Conservation (phyloP, 2,113 vertebrate species). For the Electrona antarctica region DNA sequence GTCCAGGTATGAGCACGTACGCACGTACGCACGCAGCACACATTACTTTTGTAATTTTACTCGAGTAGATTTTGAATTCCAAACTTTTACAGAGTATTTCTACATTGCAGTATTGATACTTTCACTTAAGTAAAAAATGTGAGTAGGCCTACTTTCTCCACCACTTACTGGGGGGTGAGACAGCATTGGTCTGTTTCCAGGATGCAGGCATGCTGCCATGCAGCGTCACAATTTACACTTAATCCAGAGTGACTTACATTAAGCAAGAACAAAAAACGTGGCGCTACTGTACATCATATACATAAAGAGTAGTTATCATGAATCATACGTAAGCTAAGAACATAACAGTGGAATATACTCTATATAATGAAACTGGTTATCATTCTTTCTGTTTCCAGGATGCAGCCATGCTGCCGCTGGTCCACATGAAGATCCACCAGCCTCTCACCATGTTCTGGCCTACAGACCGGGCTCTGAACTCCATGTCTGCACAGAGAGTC, state of each 20-base stretch:
- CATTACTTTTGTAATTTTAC: background rate
- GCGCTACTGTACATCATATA: too few relatives aligned
- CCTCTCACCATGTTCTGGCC: constrained; percentile 96
- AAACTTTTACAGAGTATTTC: too few relatives aligned
- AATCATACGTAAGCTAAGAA: too few relatives aligned
- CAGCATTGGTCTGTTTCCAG: constrained; percentile 63
- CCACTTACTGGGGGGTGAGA: background rate
- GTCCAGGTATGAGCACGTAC: constrained; percentile 79
- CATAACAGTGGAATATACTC: too few relatives aligned
- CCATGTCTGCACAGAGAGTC: constrained; percentile 78
- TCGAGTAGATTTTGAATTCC: background rate
- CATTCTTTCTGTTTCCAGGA: too few relatives aligned
- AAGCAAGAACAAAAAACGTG: too few relatives aligned
- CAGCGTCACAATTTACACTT: too few relatives aligned
- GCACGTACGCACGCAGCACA: background rate
- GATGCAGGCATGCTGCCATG: constrained; percentile 81
- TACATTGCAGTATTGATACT: too few relatives aligned
- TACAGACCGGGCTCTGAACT: constrained; percentile 81
- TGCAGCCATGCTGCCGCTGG: constrained; percentile 29
- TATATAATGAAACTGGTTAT: too few relatives aligned
- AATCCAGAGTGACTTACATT: too few relatives aligned
- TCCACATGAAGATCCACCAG: constrained; percentile 75
- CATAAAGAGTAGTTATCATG: too few relatives aligned
- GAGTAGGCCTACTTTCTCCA: background rate
- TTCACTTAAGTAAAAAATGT: too few relatives aligned